Conservation (phyloP, 2,113 vertebrate genomes). For the Nicator chloris region DNA sequence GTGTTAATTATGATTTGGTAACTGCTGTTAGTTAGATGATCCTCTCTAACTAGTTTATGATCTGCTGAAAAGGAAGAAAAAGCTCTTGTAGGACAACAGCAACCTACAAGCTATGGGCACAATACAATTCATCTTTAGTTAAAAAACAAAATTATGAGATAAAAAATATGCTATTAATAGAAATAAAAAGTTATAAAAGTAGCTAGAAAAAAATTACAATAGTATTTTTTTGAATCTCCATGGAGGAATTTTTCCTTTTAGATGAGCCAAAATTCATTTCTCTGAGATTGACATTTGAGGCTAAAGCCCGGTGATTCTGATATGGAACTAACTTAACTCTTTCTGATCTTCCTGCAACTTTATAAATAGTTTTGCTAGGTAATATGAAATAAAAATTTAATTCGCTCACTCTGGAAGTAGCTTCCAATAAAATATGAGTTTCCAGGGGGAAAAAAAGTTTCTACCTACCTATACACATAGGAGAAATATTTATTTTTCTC, state of each 20-base stretch:
- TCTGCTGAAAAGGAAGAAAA: neutral
- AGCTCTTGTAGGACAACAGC: neutral
- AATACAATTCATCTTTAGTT: neutral
- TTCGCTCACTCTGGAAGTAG: neutral
- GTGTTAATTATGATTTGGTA: neutral
- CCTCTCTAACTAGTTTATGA: neutral
- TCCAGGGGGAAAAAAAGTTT: accelerated
- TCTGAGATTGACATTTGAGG: neutral
- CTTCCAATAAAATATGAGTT: neutral
- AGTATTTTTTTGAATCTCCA: neutral
- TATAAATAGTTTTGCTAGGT: neutral
- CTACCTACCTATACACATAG: neutral
- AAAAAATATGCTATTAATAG: neutral
- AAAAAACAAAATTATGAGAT: neutral
- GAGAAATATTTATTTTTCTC: neutral
- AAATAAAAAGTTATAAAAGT: neutral
- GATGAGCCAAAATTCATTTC: neutral
- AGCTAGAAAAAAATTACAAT: neutral
- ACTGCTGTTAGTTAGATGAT: neutral
- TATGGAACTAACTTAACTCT: neutral
- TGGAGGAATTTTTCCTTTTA: neutral
- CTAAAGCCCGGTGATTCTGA: neutral
- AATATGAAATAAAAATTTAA: neutral
- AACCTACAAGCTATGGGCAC: neutral
- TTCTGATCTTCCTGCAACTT: neutral